Base-by-base conservation (phyloP, 1,140 invertebrate species). In the Cotesia glomerata region DNA sequence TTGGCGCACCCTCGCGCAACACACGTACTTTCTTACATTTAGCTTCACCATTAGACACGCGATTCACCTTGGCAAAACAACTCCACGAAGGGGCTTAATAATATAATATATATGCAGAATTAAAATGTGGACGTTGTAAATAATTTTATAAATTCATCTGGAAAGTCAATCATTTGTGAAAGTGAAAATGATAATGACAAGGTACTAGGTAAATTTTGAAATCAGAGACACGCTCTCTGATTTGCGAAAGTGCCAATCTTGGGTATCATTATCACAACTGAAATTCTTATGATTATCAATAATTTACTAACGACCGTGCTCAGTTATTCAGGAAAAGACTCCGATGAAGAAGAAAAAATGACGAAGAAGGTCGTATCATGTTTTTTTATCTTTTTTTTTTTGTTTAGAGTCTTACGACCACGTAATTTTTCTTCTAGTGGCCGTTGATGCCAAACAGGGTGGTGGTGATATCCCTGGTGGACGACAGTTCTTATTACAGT, bases 101-200 rank as follows among this genome's bases (percentile, higher is more conserved):
- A 35, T 36, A 62, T n/a, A 67, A 51, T 14, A 45, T 36, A 13
- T 8, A 11, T n/a, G 26, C n/a, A 64, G 14, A n/a, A 54, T 18
- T 52, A 49, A 52, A 4, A 8, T 9, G 16, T 45, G 56, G 8
- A 18, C 36, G 16, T 34, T 3, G 35, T 67, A 66, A 63, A 69
- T 69, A 69, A 39, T 13, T 54, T 68, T 73, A 69, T 54, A 69
- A 73, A 73, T 73, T 69, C 58, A 39, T 26, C 26, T 7, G 59
- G 65, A 51, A 54, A 35, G 5, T 13, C 59, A 72, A 72, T 72
- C 32, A 54, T 69, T 73, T 26, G 59, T 39, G 14, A 45, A 69
- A 73, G 69, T 73, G 72, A 69, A 72, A 73, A 73, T 66, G 36
- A 26, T 69, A 73, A 73, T 73, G 72, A 73, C 72, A 69, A 34